Conservation (phyloP, 2,113 vertebrate genomes). For the Hemibagrus wyckioides region DNA sequence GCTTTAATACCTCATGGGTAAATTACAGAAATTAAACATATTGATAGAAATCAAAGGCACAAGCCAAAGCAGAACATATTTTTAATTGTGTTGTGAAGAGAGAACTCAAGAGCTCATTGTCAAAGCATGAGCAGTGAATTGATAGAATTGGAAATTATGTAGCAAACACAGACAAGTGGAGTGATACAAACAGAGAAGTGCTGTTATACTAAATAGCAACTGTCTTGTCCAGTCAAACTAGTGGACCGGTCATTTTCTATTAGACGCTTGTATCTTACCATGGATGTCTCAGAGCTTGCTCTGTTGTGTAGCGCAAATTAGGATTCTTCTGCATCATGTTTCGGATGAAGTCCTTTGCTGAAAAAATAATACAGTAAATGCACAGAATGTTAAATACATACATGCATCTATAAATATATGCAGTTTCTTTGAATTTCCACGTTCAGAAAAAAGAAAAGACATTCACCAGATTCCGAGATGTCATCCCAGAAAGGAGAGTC, state of each 20-base stretch:
- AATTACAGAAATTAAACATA: background rate
- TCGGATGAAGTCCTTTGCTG: constrained; percentile 94
- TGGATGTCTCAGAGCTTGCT: constrained; percentile 87
- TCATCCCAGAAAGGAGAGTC: constrained; percentile 97
- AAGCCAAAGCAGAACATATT: background rate
- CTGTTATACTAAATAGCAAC: background rate
- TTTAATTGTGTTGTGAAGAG: background rate
- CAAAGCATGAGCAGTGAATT: background rate
- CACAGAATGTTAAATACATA: background rate
- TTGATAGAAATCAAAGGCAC: background rate
- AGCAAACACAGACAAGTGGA: too few relatives aligned
- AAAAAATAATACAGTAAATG: background rate
- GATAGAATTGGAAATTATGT: too few relatives aligned
- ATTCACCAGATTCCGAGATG: constrained; percentile 90
- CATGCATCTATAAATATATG: background rate
- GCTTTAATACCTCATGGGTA: background rate
- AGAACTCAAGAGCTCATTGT: background rate
- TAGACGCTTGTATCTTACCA: constrained; percentile 77
- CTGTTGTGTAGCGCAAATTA: constrained; percentile 80
- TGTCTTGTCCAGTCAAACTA: background rate
- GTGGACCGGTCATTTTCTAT: background rate
- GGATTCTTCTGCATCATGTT: constrained; percentile 94
- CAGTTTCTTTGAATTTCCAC: background rate
- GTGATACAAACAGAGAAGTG: background rate
- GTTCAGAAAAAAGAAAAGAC: background rate